Base-by-base conservation (phyloP, 2,113 vertebrate genomes). In the Bolborhynchus lineola region DNA sequence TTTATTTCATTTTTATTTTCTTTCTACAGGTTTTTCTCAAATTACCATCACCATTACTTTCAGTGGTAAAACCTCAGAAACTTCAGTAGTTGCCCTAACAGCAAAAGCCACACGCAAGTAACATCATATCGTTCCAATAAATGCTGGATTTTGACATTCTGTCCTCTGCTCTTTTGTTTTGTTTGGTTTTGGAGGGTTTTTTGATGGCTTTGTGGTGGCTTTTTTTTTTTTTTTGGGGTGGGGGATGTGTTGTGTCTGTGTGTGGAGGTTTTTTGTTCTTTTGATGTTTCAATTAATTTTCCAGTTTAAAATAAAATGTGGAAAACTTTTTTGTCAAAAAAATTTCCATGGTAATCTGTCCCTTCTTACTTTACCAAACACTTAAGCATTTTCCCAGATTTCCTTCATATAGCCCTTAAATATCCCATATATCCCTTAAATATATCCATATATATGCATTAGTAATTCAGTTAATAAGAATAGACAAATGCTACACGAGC, bases 271-370 rank as follows among this genome's bases (percentile, higher is more conserved):
- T 59, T 59, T n/a, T 59, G 7, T 24, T 77, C 57, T 89, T 83
- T 86, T 74, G 8, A 75, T 44, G 13, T 81, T 81, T 71, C 50
- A 87, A 31, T 59, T 92, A 81, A 84, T 89, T 78, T 92, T 94
- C 13, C 29, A 35, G 17, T 84, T 94, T 91, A 91, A 89, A 91
- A 89, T 59, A 87, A 91, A 87, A 87, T 70, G 55, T 95, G 60
- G 76, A 78, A 92, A 95, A 81, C 21, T 16, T 57, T 80, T 37
- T 68, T 83, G 72, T 86, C 77, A 93, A 86, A 95, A 84, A 89
- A 89, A 84, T 93, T 94, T 86, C 62, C 50, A 35, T 42, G 19
- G 35, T 87, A 96, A 78, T 86, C 60, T 91, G 41, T 81, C 86
- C 42, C 55, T 44, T 42, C 37, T 87, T 91, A 60, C 46, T 88